Conservation (phyloP, 2,888 invertebrate species). For the Drosophila falleni region DNA sequence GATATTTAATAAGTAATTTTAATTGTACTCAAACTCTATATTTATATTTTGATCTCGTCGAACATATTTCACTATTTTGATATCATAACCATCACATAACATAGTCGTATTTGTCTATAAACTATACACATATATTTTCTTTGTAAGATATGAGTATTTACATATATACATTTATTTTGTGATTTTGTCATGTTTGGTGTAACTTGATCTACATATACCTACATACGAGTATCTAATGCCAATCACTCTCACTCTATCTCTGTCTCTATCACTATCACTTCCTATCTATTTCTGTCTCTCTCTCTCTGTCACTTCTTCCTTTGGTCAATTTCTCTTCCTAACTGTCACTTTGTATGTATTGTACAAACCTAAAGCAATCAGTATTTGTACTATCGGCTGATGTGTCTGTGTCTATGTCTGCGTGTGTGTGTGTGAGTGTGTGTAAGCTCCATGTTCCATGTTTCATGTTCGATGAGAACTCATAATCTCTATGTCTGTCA, state of each 20-base stretch:
- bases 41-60: slow-evolving; percentile 29
- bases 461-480: slow-evolving; percentile 21
- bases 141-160: slow-evolving; percentile 35
- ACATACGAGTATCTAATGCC: slow-evolving; percentile 28
- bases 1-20: slow-evolving; percentile 29
- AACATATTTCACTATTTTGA: slow-evolving; percentile 33
- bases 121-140: slow-evolving; percentile 26
- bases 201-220: slow-evolving; percentile 45
- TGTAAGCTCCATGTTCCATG: slow-evolving; percentile 3
- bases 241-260: slow-evolving; percentile 13
- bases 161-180: slow-evolving; percentile 36
- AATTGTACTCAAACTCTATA: slow-evolving; percentile 14
- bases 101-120: slow-evolving; percentile 46
- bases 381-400: slow-evolving; percentile 58
- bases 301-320: slow-evolving; percentile 10
- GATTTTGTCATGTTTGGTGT: slow-evolving; percentile 62
- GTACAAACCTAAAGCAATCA: slow-evolving; percentile 41
- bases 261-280: slow-evolving; percentile 7
- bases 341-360: slow-evolving; percentile 26
- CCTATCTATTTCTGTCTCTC: slow-evolving; percentile 9
- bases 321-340: slow-evolving; percentile 13
- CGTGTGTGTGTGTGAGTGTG: slow-evolving; percentile 6
- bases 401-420: slow-evolving; percentile 28
- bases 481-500: background rate
- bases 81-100: slow-evolving; percentile 34